Conservation (phyloP, 2,797 vertebrate species). For the Ctenopoma multispine region DNA sequence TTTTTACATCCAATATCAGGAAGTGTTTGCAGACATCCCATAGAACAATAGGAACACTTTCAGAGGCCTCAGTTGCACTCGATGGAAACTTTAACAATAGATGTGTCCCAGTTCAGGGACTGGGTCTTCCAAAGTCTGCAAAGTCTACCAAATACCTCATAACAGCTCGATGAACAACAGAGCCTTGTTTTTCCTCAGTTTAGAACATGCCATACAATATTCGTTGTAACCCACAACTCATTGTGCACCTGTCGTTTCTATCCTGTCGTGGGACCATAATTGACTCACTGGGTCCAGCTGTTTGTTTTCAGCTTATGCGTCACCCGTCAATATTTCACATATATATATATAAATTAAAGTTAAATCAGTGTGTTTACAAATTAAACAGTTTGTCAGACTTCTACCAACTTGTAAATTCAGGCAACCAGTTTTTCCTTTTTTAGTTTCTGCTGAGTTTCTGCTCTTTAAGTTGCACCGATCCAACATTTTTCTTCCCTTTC, state of each 20-base stretch:
- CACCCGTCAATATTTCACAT: too few species aligned
- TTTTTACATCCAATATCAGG: constrained; percentile 10
- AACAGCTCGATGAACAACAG: background rate
- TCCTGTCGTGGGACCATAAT: too few species aligned
- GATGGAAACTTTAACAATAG: constrained; percentile 29
- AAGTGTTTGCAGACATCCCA: constrained; percentile 32
- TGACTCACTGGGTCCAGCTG: background rate
- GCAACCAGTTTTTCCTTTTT: too few species aligned
- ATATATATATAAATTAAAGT: too few species aligned
- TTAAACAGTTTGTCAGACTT: too few species aligned
- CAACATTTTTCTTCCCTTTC: background rate
- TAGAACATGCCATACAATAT: background rate
- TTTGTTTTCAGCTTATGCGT: too few species aligned
- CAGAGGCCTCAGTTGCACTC: constrained; percentile 21
- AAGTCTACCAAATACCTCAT: constrained; percentile 2
- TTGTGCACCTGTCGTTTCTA: background rate
- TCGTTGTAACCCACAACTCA: background rate
- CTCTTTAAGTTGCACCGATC: background rate
- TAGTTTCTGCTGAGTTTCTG: too few species aligned
- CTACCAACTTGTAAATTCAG: too few species aligned
- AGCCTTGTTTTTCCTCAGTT: background rate
- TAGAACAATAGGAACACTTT: constrained; percentile 26
- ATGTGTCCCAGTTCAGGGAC: constrained; percentile 25
- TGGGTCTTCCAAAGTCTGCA: constrained; percentile 18
- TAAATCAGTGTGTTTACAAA: too few species aligned